Conservation (phyloP, 2,113 vertebrate species). For the Xyliphius kryptos region DNA sequence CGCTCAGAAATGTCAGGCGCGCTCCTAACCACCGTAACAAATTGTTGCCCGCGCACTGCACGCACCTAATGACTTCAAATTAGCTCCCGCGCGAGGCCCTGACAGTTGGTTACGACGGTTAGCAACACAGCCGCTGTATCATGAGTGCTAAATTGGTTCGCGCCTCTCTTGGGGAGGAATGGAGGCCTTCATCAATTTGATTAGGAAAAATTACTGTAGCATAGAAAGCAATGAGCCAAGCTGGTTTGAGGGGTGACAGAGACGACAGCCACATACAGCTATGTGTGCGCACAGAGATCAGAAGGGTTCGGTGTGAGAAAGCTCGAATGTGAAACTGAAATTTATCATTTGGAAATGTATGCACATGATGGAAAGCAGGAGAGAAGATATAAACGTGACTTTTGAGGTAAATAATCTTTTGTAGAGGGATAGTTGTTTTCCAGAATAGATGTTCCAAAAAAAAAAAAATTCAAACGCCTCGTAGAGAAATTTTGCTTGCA, state of each 20-base stretch:
- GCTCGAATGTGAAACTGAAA: too few species aligned
- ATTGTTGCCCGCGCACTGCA: slow-evolving; percentile 95
- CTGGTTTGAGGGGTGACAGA: slow-evolving; percentile 73
- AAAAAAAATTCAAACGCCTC: too few species aligned
- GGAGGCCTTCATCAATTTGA: slow-evolving; percentile 94
- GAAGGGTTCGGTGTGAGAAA: too few species aligned
- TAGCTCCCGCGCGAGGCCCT: slow-evolving; percentile 93
- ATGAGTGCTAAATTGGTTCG: slow-evolving; percentile 99
- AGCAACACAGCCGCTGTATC: slow-evolving; percentile 94
- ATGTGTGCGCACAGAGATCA: too few species aligned
- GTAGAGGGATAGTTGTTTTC: too few species aligned
- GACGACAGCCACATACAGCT: slow-evolving; percentile 1
- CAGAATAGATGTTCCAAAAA: too few species aligned
- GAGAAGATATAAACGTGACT: too few species aligned
- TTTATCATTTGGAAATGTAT: too few species aligned
- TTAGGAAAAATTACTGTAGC: slow-evolving; percentile 98
- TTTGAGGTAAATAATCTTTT: too few species aligned
- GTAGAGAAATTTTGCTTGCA: too few species aligned
- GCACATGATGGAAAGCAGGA: too few species aligned
- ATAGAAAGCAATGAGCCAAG: slow-evolving; percentile 81
- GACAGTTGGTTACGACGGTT: slow-evolving; percentile 99
- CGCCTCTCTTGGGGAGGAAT: slow-evolving; percentile 81
- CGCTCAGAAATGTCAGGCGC: slow-evolving; percentile 87
- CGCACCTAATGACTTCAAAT: slow-evolving; percentile 99
- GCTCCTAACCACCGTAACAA: slow-evolving; percentile 95